Evolutionary conservation across 2,113 vertebrate species (phyloP).

Genomic region (Anguilla japonica): DNA sequence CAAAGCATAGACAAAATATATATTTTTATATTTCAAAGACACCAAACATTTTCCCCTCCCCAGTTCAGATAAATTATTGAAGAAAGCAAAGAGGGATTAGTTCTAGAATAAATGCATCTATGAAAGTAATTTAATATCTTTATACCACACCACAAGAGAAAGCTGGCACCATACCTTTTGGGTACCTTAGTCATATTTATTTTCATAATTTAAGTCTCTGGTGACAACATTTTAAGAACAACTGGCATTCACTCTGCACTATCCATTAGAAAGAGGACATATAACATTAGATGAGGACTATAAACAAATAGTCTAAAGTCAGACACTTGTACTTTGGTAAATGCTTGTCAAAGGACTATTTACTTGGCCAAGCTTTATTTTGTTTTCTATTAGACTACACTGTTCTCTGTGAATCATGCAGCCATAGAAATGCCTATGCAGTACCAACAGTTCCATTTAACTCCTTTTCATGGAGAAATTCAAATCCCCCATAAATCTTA

Average conservation of each 20-base stretch:
- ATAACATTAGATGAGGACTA: background rate
- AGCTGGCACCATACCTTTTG: background rate
- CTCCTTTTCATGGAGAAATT: constrained; percentile 4
- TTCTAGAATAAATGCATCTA: background rate
- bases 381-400: background rate
- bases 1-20: background rate
- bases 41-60: background rate
- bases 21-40: background rate
- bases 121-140: background rate
- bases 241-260: background rate
- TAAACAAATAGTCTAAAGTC: background rate
- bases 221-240: background rate
- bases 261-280: background rate
- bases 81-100: background rate
- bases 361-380: background rate
- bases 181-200: background rate
- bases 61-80: background rate
- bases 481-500: constrained; percentile 16
- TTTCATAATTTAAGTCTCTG: background rate
- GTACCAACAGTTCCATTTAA: constrained; percentile 7
- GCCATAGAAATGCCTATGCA: background rate
- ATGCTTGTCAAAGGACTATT: background rate
- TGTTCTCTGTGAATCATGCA: background rate
- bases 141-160: background rate
- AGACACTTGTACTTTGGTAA: background rate